Base-by-base conservation (phyloP, 30 jellyfish, hydroid and myxozoan genomes). In the Morbakka virulenta region DNA sequence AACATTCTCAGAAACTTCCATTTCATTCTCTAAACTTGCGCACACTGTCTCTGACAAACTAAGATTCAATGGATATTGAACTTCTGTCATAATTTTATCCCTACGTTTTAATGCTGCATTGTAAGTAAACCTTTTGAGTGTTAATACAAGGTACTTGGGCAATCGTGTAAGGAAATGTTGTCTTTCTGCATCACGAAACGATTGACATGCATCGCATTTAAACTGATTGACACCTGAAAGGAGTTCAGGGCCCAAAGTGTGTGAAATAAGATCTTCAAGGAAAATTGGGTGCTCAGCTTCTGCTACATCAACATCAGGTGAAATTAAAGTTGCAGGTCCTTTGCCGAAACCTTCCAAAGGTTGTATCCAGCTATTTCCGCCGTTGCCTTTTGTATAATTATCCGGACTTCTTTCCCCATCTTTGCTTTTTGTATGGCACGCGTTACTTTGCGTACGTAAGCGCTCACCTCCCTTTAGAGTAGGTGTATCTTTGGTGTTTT, bases 121-220 rank as follows among this genome's bases (percentile, higher is more conserved):
- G 41, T 62, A 89, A 0, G 94, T 89, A 76, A 89, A 89, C 29
- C 97, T 74, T 28, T 89, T 89, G 36, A 89, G 69, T 4, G 97
- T 89, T 26, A 89, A 50, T 21, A 84, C 69, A 11, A 89, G 82
- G 69, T 50, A 89, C 33, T 79, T 69, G 2, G 97, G 97, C 66
- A 77, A 72, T 26, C 72, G 25, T 11, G 86, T 78, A 35, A 89
- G 57, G 41, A 33, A 24, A 48, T 72, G 81, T 23, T 64, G 36
- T 53, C 75, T 85, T 41, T 74, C 83, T 17, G 97, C 97, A 49
- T 83, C 90, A 52, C 83, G 97, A 28, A 89, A 52, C n/a, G 94
- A 84, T 2, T 83, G 77, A 69, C 97, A 89, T 20, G 77, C 83
- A 34, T 89, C 95, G 62, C 97, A 89, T 12, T 82, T 48, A 52